Percentiles rank a stretch among this genome's conserved stretches.
Conservation (phyloP, 2,113 vertebrate genomes). For the Turdus rufiventris region DNA sequence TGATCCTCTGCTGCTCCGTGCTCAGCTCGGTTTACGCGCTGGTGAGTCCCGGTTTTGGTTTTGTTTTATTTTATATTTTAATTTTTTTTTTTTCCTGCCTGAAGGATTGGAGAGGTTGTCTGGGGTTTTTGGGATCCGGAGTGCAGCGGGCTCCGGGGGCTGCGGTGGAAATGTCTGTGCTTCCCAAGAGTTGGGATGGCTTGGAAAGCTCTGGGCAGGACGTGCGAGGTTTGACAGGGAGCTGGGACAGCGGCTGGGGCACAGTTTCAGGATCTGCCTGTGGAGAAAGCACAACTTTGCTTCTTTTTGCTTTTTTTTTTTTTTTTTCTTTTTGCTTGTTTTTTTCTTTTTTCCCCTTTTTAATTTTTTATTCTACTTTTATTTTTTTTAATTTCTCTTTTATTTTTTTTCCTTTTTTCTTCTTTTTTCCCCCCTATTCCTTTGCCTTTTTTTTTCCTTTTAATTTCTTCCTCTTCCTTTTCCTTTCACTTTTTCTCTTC, state of each 20-base stretch:
- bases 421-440: neutral
- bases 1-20: constrained; percentile 82
- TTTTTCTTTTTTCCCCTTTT: accelerated
- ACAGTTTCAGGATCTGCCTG: neutral
- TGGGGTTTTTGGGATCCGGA: neutral
- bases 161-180: constrained; percentile 4
- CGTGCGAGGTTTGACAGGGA: constrained; percentile 21
- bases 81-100: neutral
- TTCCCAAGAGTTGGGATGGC: neutral
- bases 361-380: neutral
- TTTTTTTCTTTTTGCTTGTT: accelerated
- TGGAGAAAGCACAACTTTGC: neutral
- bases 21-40: constrained; percentile 79
- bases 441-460: neutral
- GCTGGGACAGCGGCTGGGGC: neutral
- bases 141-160: neutral
- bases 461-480: neutral
- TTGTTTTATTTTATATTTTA: too few relatives aligned
- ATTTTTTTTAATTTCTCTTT: neutral
- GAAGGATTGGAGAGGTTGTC: accelerated
- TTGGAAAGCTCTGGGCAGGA: neutral
- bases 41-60: constrained; percentile 77
- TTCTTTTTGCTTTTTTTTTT: accelerated
- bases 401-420: neutral
- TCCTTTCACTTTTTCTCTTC: neutral